Conservation (phyloP, 2,113 vertebrate species). For the Xiphophorus maculatus region DNA sequence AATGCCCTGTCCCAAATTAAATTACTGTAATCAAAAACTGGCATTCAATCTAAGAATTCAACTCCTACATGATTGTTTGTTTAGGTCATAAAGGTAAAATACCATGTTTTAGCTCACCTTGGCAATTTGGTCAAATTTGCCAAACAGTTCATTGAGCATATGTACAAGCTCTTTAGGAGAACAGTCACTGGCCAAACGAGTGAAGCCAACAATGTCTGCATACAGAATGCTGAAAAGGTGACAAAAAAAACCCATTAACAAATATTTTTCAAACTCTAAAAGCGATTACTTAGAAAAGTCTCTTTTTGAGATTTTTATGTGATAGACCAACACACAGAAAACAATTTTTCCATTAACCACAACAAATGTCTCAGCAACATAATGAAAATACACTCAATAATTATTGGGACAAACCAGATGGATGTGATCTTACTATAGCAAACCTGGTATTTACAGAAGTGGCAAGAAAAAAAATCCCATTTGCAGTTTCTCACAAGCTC, state of each 20-base stretch:
- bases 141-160: constrained; percentile 96
- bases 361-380: not conserved
- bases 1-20: not conserved
- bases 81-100: not conserved
- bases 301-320: no score
- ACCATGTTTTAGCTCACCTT: constrained; percentile 82
- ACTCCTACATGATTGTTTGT: not conserved
- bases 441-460: no score
- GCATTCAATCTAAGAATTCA: not conserved
- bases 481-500: no score
- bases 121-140: constrained; percentile 98
- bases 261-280: no score
- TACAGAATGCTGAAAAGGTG: constrained; percentile 89
- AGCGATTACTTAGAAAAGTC: no score
- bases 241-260: no score
- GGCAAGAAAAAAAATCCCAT: no score
- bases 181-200: constrained; percentile 94
- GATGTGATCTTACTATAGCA: no score
- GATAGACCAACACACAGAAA: not conserved
- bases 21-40: not conserved
- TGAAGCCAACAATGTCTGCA: constrained; percentile 98
- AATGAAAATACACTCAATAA: not conserved
- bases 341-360: not conserved
- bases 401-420: no score
- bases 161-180: constrained; percentile 97